Conservation (phyloP, 1,140 invertebrate species). For the Drosophila carrolli region DNA sequence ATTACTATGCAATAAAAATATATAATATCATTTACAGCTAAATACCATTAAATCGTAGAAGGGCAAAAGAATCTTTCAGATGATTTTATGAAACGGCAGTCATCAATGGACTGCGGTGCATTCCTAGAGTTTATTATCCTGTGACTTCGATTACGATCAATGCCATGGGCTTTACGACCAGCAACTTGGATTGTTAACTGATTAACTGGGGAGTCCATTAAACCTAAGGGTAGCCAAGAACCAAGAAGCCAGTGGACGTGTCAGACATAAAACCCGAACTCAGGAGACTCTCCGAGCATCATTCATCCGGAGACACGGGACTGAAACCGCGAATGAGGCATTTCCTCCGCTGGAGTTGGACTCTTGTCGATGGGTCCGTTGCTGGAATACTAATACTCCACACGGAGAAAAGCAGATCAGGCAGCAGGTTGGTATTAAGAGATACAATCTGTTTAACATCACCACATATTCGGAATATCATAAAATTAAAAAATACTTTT, state of each 20-base stretch:
- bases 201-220: constrained; percentile 19
- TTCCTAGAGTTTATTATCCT: constrained; percentile 37
- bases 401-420: constrained; percentile 8
- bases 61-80: background rate
- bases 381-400: constrained; percentile 63
- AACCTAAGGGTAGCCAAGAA: constrained; percentile 18
- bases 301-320: constrained; percentile 40
- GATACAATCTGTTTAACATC: no score
- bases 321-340: constrained; percentile 7
- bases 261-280: constrained; percentile 62
- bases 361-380: constrained; percentile 23
- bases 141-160: constrained; percentile 25
- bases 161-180: constrained; percentile 26
- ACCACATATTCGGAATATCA: no score
- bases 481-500: no score
- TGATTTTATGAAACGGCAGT: constrained; percentile 9
- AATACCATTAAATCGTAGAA: constrained; percentile 18
- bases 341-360: constrained; percentile 25
- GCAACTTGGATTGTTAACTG: constrained; percentile 28
- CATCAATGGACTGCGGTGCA: background rate
- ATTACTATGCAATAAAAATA: background rate
- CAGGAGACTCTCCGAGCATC: constrained; percentile 29
- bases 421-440: no score
- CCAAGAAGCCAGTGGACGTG: constrained; percentile 38
- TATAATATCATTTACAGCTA: constrained; percentile 3